phyloP scores from a whole-genome alignment of 64 coral and sea anemone genomes.

The Acropora tenuis region DNA sequence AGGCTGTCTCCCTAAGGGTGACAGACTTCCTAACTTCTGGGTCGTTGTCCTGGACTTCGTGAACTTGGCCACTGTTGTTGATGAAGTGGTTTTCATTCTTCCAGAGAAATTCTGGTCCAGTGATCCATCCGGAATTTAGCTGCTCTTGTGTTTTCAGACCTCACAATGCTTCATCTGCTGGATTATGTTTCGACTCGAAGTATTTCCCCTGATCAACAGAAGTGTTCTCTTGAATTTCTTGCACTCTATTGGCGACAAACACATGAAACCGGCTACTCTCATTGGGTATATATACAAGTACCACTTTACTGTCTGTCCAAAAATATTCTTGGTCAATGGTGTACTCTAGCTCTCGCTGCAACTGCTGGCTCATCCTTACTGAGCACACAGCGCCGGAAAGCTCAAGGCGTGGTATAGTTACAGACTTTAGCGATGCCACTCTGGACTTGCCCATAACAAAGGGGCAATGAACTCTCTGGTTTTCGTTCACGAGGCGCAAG shows the following conservation, averaged over 20 bases:
- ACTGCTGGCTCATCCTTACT: no score
- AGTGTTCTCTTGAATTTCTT: neutral
- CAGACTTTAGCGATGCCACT: conserved; percentile 10
- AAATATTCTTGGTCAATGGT: no score
- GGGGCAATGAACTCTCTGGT: neutral
- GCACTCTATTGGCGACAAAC: conserved; percentile 3
- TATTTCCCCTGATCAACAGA: no score
- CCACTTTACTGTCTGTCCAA: no score
- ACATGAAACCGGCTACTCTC: conserved; percentile 10
- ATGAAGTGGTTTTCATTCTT: neutral
- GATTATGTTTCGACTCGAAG: no score
- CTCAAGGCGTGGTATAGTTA: conserved; percentile 30
- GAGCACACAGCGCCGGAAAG: neutral
- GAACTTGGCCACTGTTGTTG: no score
- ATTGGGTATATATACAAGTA: neutral
- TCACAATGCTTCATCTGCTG: no score
- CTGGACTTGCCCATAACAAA: conserved; percentile 44
- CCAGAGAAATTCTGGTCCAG: neutral
- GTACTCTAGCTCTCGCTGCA: no score
- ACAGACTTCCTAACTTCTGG: no score
- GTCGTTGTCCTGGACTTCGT: no score
- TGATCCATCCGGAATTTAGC: neutral
- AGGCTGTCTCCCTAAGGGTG: no score
- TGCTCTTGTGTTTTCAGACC: neutral
- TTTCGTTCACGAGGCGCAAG: conserved; percentile 1